Evolutionary conservation across 2,113 vertebrate species (phyloP), one percentile per base, ranked within the genome.

Genomic region (Corapipo altera): DNA sequence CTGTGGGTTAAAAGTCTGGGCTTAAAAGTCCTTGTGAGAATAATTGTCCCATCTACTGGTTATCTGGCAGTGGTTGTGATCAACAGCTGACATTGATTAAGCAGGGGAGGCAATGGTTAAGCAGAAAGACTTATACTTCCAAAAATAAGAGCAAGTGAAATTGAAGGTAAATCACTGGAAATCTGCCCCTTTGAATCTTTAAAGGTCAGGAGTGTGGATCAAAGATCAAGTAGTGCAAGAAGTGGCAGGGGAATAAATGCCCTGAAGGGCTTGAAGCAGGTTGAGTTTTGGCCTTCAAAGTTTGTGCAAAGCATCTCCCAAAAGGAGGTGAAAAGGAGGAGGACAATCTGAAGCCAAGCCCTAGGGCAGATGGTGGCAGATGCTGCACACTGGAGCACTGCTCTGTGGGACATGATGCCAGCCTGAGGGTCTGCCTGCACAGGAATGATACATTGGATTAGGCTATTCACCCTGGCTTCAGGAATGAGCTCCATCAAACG

Each of bases 381-480:
- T 96, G 95, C 93, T 91, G 82, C 92, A 93, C 22, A 33, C 95
- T 95, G 95, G 94, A 97, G 78, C 94, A 48, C 67, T 41, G 82
- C 82, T 96, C 95, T 65, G 28, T 1, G 33, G 90, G 90, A 96
- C 78, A 57, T 0, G 1, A 54, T 94, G 92, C 88, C 93, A 96
- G 95, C 96, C 95, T 7, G 52, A 93, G 95, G 79, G 88, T 96
- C 91, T 97, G 96, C 88, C 95, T 96, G 96, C 95, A 88, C 95
- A 93, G 69, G 91, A 91, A 85, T 95, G 95, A 96, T 96, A 95
- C 78, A 92, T 75, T 95, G 93, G 95, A 96, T 97, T 96, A 97
- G 88, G 87, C 82, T 95, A 33, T 85, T 77, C 91, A 94, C 91
- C 86, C 89, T 94, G 94, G 93, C 91, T 95, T 73, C 94, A 90